Conservation (phyloP, 1,140 invertebrate genomes). For the Muscidifurax raptorellus region DNA sequence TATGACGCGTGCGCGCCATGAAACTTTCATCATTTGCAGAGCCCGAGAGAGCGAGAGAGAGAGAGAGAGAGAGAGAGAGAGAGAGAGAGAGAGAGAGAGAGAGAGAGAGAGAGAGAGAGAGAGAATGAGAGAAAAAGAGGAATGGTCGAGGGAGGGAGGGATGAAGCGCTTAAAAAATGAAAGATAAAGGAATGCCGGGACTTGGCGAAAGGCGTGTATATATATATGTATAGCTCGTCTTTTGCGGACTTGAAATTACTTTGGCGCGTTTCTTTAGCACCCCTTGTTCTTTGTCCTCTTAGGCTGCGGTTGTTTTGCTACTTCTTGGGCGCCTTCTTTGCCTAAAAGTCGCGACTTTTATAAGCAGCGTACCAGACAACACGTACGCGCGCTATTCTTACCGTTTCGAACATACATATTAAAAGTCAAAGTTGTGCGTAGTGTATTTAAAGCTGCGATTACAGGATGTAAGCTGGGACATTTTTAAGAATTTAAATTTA, state of each 20-base stretch:
- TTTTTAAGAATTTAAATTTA: too few species aligned
- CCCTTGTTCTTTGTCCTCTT: background rate
- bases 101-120: background rate
- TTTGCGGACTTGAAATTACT: constrained; percentile 22
- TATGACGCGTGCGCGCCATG: background rate
- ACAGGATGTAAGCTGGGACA: too few species aligned
- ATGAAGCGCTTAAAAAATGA: background rate
- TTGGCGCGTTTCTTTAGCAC: background rate
- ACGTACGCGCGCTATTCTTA: constrained; percentile 1
- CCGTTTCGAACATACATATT: constrained; percentile 5
- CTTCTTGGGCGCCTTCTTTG: background rate
- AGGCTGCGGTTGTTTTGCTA: background rate
- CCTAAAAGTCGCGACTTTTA: background rate
- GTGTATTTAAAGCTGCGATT: too few species aligned
- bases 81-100: background rate
- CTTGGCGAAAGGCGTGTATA: background rate
- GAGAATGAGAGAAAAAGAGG: too few species aligned
- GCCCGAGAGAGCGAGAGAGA: background rate
- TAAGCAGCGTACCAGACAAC: background rate
- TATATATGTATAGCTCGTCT: background rate
- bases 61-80: background rate
- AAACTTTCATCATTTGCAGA: constrained; percentile 12
- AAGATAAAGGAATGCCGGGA: background rate
- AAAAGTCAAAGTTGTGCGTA: too few species aligned
- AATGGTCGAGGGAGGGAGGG: background rate